phyloP scores from a whole-genome alignment of 2,888 invertebrate species.

The Cheilosia vernalis region DNA sequence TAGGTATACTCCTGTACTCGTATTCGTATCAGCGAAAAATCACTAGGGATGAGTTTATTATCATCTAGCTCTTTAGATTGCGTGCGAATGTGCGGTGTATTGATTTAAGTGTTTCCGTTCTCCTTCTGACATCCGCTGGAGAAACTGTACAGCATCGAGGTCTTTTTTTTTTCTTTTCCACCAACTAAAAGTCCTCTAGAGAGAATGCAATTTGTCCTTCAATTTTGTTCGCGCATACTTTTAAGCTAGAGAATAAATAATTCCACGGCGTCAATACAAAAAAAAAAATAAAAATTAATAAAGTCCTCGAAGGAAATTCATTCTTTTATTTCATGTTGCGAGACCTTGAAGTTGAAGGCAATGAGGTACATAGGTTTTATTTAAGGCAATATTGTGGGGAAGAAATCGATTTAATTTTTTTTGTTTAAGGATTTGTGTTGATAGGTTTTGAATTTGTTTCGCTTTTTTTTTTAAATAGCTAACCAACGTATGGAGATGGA shows the following conservation, averaged over 20 bases:
- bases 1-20: background rate
- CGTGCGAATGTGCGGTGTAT: conserved; percentile 47
- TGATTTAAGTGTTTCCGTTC: conserved; percentile 43
- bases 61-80: conserved; percentile 45
- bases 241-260: conserved; percentile 22
- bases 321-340: background rate
- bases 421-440: too few relatives aligned
- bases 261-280: background rate
- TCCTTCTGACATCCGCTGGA: background rate
- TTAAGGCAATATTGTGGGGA: too few relatives aligned
- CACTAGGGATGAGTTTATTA: conserved; percentile 63
- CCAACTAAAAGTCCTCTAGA: conserved; percentile 4
- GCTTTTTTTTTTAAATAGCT: too few relatives aligned
- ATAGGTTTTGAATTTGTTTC: too few relatives aligned
- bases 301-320: background rate
- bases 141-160: conserved; percentile 33
- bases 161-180: background rate
- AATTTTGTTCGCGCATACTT: conserved; percentile 30
- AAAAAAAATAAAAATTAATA: conserved; percentile 2
- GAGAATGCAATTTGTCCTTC: conserved; percentile 36
- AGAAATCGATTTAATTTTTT: too few relatives aligned
- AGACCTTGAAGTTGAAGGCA: background rate
- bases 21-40: conserved; percentile 42
- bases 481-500: too few relatives aligned
- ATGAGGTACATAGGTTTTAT: background rate